Evolutionary conservation across 1,140 invertebrate species (phyloP), one percentile per base, ranked within the genome.

Genomic region (Centruroides sculpturatus): DNA sequence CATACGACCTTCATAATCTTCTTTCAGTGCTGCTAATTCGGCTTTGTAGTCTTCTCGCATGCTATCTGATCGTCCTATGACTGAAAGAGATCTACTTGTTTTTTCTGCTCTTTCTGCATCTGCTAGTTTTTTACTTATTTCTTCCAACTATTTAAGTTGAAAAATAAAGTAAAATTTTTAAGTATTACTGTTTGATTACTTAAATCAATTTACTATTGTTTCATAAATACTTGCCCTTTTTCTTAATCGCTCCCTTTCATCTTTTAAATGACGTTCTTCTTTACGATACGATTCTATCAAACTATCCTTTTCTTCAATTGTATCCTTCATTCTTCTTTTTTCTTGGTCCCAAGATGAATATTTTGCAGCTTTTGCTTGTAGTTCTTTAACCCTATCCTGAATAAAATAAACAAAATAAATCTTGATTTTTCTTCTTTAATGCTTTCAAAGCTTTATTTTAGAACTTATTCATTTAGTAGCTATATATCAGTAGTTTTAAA

Each of bases 1-100:
- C 67, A 94, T 81, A 70, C 91, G 84, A 59, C 85, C 85, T 70
- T 96, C 92, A 69, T 93, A 94, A 12, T 90, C 81, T 69, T 89
- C 79, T 71, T 92, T 91, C 62, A 86, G 84, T 53, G 91, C 85
- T 3, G 85, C 81, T 13, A 94, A 72, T 70, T 96, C 92, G 1
- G 83, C 81, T 70, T 89, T 89, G 51, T 89, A 41, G 8, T 41
- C 41, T 41, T 41, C 41, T 41, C 8, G 5, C 8, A 41, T 6
- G 8, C 41, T 41, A 41, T 41, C 41, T 6, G 41, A 41, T 41
- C 41, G 41, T 41, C 41, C 41, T 41, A 41, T 41, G 8, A 41
- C 41, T 41, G 41, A 41, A 41, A 41, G 41, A 41, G 41, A 41
- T 41, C 41, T 41, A 41, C 8, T 41, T 41, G 8, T 41, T 41